phyloP scores from a whole-genome alignment of 2,797 vertebrate species.

The Denticeps clupeoides region DNA sequence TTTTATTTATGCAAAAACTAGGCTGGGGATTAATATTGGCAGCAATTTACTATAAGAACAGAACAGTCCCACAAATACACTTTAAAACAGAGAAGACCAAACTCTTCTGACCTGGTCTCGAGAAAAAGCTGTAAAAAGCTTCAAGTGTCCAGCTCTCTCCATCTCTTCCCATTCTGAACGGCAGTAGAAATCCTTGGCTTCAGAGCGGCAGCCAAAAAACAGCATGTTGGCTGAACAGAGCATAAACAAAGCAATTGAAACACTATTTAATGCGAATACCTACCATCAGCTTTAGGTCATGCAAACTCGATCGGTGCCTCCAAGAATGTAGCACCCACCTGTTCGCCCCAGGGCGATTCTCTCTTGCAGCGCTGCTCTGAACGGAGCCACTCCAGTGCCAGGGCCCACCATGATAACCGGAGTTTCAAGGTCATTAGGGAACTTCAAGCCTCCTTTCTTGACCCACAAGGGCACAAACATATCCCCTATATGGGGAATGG shows the following conservation, averaged over 20 bases:
- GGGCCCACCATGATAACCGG: conserved; percentile 86
- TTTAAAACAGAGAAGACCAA: neutral
- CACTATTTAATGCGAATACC: neutral
- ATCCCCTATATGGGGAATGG: conserved; percentile 42
- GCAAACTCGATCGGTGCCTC: neutral
- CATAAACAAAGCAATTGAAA: no score
- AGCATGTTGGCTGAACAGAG: conserved; percentile 61
- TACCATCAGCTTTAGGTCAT: neutral
- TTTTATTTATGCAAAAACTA: no score
- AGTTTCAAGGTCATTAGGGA: conserved; percentile 55
- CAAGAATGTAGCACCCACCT: conserved; percentile 39
- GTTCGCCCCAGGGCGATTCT: conserved; percentile 55
- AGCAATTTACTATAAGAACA: no score
- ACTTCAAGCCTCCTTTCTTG: conserved; percentile 70
- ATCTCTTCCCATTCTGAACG: conserved; percentile 71
- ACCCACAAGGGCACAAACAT: conserved; percentile 78
- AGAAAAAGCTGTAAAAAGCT: conserved; percentile 80
- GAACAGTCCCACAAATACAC: neutral
- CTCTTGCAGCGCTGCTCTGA: conserved; percentile 79
- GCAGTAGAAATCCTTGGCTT: conserved; percentile 81
- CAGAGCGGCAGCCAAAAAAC: conserved; percentile 82
- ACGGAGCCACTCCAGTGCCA: conserved; percentile 90
- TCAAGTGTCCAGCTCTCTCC: conserved; percentile 53
- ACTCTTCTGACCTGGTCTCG: conserved; percentile 75
- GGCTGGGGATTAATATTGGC: no score